phyloP scores from a whole-genome alignment of 2,113 vertebrate species.

The Oryzias melastigma region DNA sequence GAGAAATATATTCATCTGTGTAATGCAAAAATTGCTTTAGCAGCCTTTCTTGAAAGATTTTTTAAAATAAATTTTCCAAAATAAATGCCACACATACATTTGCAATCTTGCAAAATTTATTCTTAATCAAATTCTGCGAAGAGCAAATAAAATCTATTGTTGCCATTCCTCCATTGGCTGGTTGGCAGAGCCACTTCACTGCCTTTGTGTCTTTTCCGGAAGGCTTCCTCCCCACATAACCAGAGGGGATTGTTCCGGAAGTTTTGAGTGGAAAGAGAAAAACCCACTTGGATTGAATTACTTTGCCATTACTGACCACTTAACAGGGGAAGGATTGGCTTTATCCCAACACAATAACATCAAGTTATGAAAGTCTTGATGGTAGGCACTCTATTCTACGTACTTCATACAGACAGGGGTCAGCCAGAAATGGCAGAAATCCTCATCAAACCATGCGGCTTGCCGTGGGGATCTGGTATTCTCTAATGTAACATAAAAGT shows the following conservation, averaged over 20 bases:
- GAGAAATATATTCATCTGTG: background rate
- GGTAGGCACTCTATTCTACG: slow-evolving; percentile 56
- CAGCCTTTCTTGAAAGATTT: background rate
- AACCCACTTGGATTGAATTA: slow-evolving; percentile 70
- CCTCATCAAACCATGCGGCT: slow-evolving; percentile 24
- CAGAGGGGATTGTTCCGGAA: slow-evolving; percentile 63
- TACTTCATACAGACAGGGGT: slow-evolving; percentile 53
- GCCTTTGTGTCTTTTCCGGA: slow-evolving; percentile 62
- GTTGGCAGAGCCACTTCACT: slow-evolving; percentile 49
- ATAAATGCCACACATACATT: slow-evolving; percentile 14
- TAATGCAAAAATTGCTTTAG: background rate
- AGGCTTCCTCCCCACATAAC: slow-evolving; percentile 54
- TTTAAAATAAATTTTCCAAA: slow-evolving; percentile 1
- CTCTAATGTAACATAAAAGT: slow-evolving; percentile 45
- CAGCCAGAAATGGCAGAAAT: slow-evolving; percentile 52
- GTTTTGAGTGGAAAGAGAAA: slow-evolving; percentile 69
- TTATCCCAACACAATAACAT: slow-evolving; percentile 34
- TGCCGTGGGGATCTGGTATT: slow-evolving; percentile 20
- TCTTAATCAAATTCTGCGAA: slow-evolving; percentile 50
- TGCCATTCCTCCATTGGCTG: slow-evolving; percentile 51
- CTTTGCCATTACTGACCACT: slow-evolving; percentile 74
- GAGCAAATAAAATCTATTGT: slow-evolving; percentile 49
- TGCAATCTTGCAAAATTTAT: background rate
- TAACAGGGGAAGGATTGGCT: slow-evolving; percentile 59
- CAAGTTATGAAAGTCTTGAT: slow-evolving; percentile 57